A percentile compares a stretch with the other conserved stretches of the same genome.
These are phyloP conservation scores for Acromyrmex echinatior DNA, from an alignment of 1,140 invertebrate genomes.

Conservation along the genomic window DNA sequence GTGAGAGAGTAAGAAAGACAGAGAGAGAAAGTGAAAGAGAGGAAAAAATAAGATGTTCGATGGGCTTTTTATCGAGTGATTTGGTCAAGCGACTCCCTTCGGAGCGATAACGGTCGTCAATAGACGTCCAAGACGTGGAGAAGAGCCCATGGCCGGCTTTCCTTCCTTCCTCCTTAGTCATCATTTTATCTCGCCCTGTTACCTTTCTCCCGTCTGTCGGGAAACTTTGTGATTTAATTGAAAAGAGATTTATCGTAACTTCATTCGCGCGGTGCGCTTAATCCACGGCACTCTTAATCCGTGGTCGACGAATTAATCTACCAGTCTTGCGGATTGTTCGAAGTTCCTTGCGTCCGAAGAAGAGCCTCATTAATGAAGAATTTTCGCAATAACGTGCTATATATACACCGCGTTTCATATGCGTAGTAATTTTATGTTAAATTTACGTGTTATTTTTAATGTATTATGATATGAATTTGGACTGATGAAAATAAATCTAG, in stretches of 20 bases:
- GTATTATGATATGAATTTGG: too few relatives aligned
- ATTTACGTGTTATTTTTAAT: neutral
- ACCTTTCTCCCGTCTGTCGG: neutral
- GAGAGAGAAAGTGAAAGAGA: constrained; percentile 63
- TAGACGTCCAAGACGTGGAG: constrained; percentile 57
- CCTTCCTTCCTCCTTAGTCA: constrained; percentile 48
- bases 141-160: constrained; percentile 8
- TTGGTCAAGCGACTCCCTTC: constrained; percentile 82
- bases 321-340: constrained; percentile 3
- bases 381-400: neutral
- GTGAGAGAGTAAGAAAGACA: neutral
- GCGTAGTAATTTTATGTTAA: neutral
- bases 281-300: constrained; percentile 54
- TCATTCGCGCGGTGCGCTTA: constrained; percentile 33
- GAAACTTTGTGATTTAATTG: constrained; percentile 78
- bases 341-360: neutral
- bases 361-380: neutral
- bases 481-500: too few relatives aligned
- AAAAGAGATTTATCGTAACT: constrained; percentile 69
- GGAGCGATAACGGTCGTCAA: constrained; percentile 81
- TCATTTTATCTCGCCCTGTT: constrained; percentile 52
- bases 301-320: constrained; percentile 37
- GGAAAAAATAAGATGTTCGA: constrained; percentile 76
- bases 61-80: constrained; percentile 82
- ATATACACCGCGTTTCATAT: neutral